A percentile compares a stretch with the other conserved stretches of the same genome.
phyloP scores from a whole-genome alignment of 1,140 invertebrate genomes.

The Calycopis cecrops region DNA sequence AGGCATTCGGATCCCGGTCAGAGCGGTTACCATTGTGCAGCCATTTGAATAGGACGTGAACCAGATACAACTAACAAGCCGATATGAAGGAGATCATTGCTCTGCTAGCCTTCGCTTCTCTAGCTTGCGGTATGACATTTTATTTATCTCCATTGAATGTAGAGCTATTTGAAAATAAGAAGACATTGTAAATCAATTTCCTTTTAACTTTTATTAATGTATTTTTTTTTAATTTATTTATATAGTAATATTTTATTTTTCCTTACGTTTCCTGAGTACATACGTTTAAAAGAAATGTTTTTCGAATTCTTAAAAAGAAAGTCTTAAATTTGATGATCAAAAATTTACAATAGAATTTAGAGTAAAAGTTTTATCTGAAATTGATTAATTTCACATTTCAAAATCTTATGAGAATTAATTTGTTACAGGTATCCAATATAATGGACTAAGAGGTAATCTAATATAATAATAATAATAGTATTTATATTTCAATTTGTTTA shows the following conservation, averaged over 20 bases:
- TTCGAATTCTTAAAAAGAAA: too few relatives aligned
- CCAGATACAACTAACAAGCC: neutral
- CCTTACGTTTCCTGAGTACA: too few relatives aligned
- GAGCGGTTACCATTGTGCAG: neutral
- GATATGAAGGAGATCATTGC: conserved; percentile 29
- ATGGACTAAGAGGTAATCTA: conserved; percentile 32
- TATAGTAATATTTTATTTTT: neutral
- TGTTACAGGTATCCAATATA: conserved; percentile 40
- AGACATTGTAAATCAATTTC: too few relatives aligned
- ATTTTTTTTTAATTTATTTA: neutral
- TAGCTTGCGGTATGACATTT: conserved; percentile 26
- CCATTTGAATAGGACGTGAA: too few relatives aligned
- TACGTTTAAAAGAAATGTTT: too few relatives aligned
- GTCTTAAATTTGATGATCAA: too few relatives aligned
- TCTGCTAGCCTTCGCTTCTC: conserved; percentile 21
- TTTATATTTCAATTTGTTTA: too few relatives aligned
- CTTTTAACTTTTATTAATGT: conserved; percentile 8
- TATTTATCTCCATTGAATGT: too few relatives aligned
- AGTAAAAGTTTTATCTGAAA: neutral
- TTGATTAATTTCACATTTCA: neutral
- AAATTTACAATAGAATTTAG: too few relatives aligned
- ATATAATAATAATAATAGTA: too few relatives aligned
- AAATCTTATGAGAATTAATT: neutral
- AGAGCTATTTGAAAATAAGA: too few relatives aligned
- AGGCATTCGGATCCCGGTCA: neutral